Evolutionary conservation across 2,888 invertebrate genomes (phyloP), one percentile per base, ranked within the genome.

Genomic region (Platycheirus rosarum): DNA sequence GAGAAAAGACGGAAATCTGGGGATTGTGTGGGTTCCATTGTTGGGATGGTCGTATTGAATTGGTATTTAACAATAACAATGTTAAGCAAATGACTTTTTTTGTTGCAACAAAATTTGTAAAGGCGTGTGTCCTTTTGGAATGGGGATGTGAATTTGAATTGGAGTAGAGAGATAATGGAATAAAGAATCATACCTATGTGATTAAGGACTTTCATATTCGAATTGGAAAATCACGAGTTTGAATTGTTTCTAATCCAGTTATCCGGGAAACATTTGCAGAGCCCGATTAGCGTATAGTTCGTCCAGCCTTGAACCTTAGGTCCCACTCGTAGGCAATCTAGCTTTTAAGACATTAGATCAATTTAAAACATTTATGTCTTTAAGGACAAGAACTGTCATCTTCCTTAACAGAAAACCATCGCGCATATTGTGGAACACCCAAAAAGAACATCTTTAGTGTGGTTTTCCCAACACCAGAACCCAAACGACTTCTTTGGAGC

Each of bases 51-150:
- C 37, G 32, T 55, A 53, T 75, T 29, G 26, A 35, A 71, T 66
- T 76, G 65, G 62, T 62, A 66, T 55, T 80, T 53, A 76, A 71
- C 55, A 76, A 82, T 82, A 82, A 82, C 65, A 82, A 66, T 82
- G 71, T 66, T 82, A 40, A 63, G 70, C 65, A 63, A 76, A 71
- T 82, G 80, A 76, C 80, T 80, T 71, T 75, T 75, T 82, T 76
- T 68, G 60, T 76, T 82, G n/a, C 49, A 70, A 55, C 13, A 9
- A 26, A 65, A 51, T 62, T 49, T 35, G 40, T 35, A 55, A 48
- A 6, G 29, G 8, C 8, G 5, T 32, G 29, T 32, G 29, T 32
- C 6, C 26, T 4, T 26, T 2, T 7, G 8, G 8, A 32, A 32
- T 8, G 8, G 5, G 8, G 8, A 26, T 40, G n/a, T 32, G 53